Conservation (phyloP, 2,797 vertebrate genomes). For the Myripristis jacobus region DNA sequence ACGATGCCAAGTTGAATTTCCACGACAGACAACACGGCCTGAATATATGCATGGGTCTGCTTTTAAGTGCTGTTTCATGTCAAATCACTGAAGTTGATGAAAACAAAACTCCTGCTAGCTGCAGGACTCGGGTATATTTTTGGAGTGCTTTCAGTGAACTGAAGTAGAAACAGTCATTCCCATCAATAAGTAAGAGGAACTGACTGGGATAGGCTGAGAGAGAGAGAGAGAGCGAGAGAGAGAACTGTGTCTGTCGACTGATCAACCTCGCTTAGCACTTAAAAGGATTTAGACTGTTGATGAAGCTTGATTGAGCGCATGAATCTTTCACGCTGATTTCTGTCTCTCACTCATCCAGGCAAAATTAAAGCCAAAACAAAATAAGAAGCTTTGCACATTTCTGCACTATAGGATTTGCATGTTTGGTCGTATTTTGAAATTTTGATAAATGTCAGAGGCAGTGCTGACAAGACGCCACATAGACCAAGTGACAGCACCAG, state of each 20-base stretch:
- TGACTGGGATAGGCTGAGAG: constrained; percentile 19
- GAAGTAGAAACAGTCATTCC: constrained; percentile 30
- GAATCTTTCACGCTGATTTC: background rate
- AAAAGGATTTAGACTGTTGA: constrained; percentile 14
- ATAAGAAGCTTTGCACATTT: too few relatives aligned
- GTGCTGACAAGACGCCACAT: too few relatives aligned
- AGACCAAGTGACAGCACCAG: too few relatives aligned
- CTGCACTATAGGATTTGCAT: too few relatives aligned
- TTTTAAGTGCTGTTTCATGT: background rate
- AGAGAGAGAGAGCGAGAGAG: constrained; percentile 47
- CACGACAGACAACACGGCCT: constrained; percentile 10
- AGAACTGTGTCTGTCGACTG: background rate
- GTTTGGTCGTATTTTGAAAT: too few relatives aligned
- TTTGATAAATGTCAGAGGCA: too few relatives aligned
- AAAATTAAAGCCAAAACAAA: too few relatives aligned
- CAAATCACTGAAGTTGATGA: constrained; percentile 18
- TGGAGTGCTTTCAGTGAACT: constrained; percentile 37
- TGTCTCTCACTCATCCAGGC: background rate
- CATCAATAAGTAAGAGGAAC: constrained; percentile 64
- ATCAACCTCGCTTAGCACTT: background rate
- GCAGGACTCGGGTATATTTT: constrained; percentile 45
- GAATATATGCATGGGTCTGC: constrained; percentile 46
- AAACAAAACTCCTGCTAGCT: constrained; percentile 30
- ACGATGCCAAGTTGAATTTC: constrained; percentile 3
- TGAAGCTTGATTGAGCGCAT: background rate